Percentiles rank a stretch among this genome's conserved stretches.
Evolutionary conservation across 2,113 vertebrate genomes (phyloP).

Genomic region (Gymnocephalus cernua): DNA sequence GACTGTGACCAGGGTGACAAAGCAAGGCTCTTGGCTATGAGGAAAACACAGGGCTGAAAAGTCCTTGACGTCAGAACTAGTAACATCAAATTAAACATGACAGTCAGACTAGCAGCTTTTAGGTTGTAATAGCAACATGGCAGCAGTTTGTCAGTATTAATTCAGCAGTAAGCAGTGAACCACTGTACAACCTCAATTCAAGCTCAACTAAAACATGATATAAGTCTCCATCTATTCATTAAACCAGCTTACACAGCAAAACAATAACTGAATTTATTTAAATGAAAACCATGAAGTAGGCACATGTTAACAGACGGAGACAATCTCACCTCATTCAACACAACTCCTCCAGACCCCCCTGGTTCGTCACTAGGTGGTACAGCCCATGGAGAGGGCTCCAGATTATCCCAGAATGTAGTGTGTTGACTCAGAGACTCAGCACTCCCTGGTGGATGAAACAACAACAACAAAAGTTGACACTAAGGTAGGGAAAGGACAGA

Average conservation of each 20-base stretch:
- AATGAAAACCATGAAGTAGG: not conserved
- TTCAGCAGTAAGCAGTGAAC: conserved; percentile 28
- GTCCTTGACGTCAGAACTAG: conserved; percentile 57
- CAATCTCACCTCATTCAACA: conserved; percentile 76
- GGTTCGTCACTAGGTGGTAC: conserved; percentile 68
- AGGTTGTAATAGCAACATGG: conserved; percentile 34
- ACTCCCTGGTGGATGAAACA: conserved; percentile 59
- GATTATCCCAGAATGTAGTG: conserved; percentile 67
- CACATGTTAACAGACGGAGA: not conserved
- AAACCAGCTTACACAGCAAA: not conserved
- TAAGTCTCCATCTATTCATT: not conserved
- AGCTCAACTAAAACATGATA: not conserved
- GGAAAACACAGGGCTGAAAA: conserved; percentile 45
- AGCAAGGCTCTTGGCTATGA: conserved; percentile 32
- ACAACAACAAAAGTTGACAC: conserved; percentile 47
- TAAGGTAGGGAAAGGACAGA: not conserved
- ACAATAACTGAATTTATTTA: no score
- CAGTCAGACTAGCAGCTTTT: conserved; percentile 42
- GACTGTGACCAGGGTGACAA: conserved; percentile 29
- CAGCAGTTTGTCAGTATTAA: conserved; percentile 37
- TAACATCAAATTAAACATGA: conserved; percentile 55
- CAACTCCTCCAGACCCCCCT: conserved; percentile 58
- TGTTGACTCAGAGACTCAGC: conserved; percentile 61
- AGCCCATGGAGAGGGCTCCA: conserved; percentile 75
- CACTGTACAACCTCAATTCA: conserved; percentile 1